Conservation (phyloP, 2,113 vertebrate species). For the Podarcis cretensis region DNA sequence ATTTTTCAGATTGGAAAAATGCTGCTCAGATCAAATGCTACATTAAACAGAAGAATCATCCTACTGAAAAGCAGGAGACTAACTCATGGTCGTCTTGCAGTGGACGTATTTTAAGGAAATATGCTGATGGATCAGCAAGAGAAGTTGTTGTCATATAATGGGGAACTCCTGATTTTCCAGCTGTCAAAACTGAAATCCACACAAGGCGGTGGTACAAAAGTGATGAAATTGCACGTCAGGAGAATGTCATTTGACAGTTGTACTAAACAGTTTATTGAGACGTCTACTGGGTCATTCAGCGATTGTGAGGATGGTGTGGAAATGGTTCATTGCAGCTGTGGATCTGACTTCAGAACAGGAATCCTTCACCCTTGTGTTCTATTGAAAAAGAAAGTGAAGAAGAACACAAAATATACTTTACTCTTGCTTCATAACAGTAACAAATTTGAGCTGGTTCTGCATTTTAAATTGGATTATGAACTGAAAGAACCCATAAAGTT, state of each 20-base stretch:
- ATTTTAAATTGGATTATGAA: conserved; percentile 81
- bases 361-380: conserved; percentile 81
- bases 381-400: conserved; percentile 61
- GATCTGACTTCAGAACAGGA: conserved; percentile 75
- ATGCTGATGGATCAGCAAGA: conserved; percentile 62
- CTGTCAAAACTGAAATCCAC: conserved; percentile 55
- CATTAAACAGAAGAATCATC: conserved; percentile 1
- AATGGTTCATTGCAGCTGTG: conserved; percentile 77
- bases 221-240: conserved; percentile 68
- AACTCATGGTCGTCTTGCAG: conserved; percentile 3
- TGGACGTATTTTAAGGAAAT: not conserved
- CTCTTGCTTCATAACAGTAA: conserved; percentile 78
- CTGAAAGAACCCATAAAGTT: conserved; percentile 77
- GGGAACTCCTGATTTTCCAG: conserved; percentile 83
- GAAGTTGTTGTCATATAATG: conserved; percentile 76
- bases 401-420: conserved; percentile 76
- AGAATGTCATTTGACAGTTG: conserved; percentile 77
- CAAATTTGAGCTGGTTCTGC: conserved; percentile 73
- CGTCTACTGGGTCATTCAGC: conserved; percentile 67
- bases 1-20: conserved; percentile 51
- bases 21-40: not conserved
- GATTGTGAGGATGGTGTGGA: conserved; percentile 65
- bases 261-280: conserved; percentile 75
- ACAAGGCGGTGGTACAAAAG: conserved; percentile 42
- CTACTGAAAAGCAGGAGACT: not conserved